Evolutionary conservation across 1,140 invertebrate genomes (phyloP).

Genomic region (Caenorhabditis tropicalis): DNA sequence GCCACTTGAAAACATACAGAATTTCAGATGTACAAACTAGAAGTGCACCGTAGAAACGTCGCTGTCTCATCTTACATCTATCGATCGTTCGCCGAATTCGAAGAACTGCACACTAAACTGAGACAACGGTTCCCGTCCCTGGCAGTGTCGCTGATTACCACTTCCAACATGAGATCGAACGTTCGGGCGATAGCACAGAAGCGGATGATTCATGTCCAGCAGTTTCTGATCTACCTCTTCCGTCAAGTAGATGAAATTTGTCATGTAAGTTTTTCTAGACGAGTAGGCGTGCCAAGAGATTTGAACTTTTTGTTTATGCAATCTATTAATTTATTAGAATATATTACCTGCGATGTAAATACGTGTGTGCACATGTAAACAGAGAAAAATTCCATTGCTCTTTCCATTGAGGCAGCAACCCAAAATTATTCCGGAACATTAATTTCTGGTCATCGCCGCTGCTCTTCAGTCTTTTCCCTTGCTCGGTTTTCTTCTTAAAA

Average conservation of each 20-base stretch:
- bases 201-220: slow-evolving; percentile 83
- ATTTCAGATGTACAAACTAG: slow-evolving; percentile 82
- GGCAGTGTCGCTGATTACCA: slow-evolving; percentile 77
- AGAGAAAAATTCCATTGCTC: background rate
- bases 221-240: slow-evolving; percentile 86
- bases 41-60: slow-evolving; percentile 84
- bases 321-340: no score
- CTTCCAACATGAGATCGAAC: slow-evolving; percentile 87
- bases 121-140: slow-evolving; percentile 73
- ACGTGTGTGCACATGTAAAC: no score
- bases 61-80: slow-evolving; percentile 85
- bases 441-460: background rate
- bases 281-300: no score
- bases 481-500: background rate
- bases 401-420: background rate
- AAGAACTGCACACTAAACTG: slow-evolving; percentile 92
- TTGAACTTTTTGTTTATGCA: no score
- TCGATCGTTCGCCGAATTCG: slow-evolving; percentile 92
- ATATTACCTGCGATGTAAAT: no score
- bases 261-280: slow-evolving; percentile 70
- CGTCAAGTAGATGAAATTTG: slow-evolving; percentile 86
- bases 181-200: slow-evolving; percentile 91
- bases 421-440: slow-evolving; percentile 20
- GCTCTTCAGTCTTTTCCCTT: background rate
- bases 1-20: slow-evolving; percentile 9